Evolutionary conservation across 2,113 vertebrate genomes (phyloP), one percentile per base, ranked within the genome.

Genomic region (Piaya cayana): DNA sequence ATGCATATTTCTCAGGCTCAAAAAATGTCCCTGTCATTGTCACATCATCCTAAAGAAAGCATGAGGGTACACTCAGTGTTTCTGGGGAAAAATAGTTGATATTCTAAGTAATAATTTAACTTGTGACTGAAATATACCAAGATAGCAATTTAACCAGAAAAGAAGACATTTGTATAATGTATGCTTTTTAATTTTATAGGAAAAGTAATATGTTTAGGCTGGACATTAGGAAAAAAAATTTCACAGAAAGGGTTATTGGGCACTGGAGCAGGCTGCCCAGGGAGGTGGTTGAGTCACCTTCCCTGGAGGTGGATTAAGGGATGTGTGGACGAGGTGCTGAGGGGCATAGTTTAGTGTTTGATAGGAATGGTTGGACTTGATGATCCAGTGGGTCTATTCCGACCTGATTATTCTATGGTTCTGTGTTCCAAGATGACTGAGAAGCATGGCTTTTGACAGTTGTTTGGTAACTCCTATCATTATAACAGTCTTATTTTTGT

Each of bases 91-190:
- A 76, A 36, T 76, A 53, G 11, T 60, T 91, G 63, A 62, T 65
- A 82, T 80, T 95, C 65, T 58, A 69, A 52, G 25, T 45, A 53
- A 39, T 88, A 82, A 62, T 91, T 89, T 71, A 78, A 94, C 65
- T 60, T 93, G 11, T 21, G 82, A 50, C 8, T 67, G 42, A 82
- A 86, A 22, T 91, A 84, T 90, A 95, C 96, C 65, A 74, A 82
- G 39, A 39, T 88, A 53, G 30, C 82, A 0, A 27, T 78, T 95
- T 94, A 74, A 45, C 25, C 7, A 55, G 25, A 65, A 75, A 58
- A 89, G 82, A 81, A 65, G 9, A 76, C 18, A 49, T 77, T 84
- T 62, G 22, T 64, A 8, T 83, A 88, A 76, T 25, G 56, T 87
- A 79, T 9, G 15, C 50, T 43, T 64, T 92, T 75, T 55, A 49